Evolutionary conservation across 1,140 invertebrate genomes (phyloP).

Genomic region (Venturia canescens): DNA sequence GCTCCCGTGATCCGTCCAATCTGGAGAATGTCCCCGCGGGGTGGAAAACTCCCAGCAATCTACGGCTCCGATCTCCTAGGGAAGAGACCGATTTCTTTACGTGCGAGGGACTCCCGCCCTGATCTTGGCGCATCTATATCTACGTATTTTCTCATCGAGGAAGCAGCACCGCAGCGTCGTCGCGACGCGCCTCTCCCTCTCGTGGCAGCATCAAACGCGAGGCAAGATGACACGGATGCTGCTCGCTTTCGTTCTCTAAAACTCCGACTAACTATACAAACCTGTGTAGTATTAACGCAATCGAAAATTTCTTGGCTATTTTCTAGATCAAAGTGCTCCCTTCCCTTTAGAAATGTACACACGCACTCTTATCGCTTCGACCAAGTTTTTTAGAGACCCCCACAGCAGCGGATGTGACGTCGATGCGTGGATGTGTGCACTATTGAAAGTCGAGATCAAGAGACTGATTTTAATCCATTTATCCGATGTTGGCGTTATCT

Average conservation of each 20-base stretch:
- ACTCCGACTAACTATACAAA: neutral
- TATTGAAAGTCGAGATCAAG: neutral
- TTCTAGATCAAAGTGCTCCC: constrained; percentile 35
- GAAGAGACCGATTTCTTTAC: constrained; percentile 12
- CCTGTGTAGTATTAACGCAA: neutral
- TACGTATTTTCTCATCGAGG: neutral
- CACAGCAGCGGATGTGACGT: constrained; percentile 7
- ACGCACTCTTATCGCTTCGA: constrained; percentile 4
- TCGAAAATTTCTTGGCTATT: constrained; percentile 25
- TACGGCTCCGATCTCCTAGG: constrained; percentile 39
- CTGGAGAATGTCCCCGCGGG: constrained; percentile 56
- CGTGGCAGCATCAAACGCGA: neutral
- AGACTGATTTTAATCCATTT: constrained; percentile 46
- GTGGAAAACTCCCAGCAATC: constrained; percentile 50
- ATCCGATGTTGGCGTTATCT: constrained; percentile 33
- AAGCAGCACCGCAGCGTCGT: constrained; percentile 9
- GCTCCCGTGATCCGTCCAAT: constrained; percentile 55
- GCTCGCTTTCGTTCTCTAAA: neutral
- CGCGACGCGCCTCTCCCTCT: constrained; percentile 29
- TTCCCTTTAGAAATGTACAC: constrained; percentile 15
- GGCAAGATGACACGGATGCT: neutral
- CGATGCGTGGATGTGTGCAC: neutral
- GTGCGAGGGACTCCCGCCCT: neutral
- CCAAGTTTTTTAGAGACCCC: neutral
- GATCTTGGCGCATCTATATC: neutral